A percentile compares a stretch with the other conserved stretches of the same genome.
Conservation (phyloP, 2,113 vertebrate genomes). For the Notothenia rossii region DNA sequence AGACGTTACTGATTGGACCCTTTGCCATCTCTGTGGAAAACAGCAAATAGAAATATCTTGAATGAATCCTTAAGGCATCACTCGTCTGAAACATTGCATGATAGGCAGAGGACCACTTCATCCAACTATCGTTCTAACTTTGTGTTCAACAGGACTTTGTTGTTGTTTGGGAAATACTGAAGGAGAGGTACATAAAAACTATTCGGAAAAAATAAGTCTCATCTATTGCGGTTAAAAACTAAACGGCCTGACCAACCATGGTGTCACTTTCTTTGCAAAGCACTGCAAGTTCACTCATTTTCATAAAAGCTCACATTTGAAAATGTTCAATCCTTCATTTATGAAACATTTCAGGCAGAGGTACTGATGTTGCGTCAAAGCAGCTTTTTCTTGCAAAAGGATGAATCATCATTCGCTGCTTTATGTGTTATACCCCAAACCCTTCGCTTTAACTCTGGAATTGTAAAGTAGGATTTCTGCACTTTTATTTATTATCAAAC, state of each 20-base stretch:
- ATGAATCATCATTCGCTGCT: no score
- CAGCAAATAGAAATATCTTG: background rate
- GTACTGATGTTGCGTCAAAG: no score
- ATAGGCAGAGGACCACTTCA: background rate
- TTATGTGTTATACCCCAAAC: no score
- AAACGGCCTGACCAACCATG: background rate
- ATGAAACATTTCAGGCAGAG: no score
- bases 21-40: constrained; percentile 95
- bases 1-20: constrained; percentile 94
- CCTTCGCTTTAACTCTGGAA: no score
- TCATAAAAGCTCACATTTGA: background rate
- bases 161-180: no score
- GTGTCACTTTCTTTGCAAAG: no score
- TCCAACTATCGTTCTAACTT: background rate
- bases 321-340: background rate
- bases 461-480: no score
- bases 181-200: background rate
- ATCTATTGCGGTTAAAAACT: background rate
- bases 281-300: background rate
- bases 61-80: no score
- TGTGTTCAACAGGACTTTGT: background rate
- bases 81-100: background rate
- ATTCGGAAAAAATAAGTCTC: background rate
- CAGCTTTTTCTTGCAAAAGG: no score
- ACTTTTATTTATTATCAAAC: no score